These are phyloP conservation scores for Nothura maculosa DNA, from an alignment of 2,797 vertebrate species.

Conservation along the genomic window DNA sequence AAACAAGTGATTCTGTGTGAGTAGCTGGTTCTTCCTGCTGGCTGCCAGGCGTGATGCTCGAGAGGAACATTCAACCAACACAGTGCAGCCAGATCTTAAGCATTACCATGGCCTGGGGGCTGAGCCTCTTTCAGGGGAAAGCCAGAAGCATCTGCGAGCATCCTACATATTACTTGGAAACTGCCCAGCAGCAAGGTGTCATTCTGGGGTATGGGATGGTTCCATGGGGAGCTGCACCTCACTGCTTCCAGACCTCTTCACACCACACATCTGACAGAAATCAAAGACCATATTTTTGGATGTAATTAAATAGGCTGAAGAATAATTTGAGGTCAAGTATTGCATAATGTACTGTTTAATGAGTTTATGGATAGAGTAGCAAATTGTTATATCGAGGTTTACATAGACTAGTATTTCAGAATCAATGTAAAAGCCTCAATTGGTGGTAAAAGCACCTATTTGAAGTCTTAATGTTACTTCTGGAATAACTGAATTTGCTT, in stretches of 20 bases:
- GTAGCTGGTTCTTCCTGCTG: background rate
- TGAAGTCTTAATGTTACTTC: background rate
- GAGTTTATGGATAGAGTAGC: background rate
- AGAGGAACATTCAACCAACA: background rate
- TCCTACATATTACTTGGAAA: background rate
- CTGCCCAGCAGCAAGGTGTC: background rate
- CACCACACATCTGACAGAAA: background rate
- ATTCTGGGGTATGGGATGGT: background rate
- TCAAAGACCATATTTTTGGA: background rate
- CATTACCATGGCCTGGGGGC: background rate
- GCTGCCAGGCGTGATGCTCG: background rate
- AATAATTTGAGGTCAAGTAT: background rate
- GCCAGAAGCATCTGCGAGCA: background rate
- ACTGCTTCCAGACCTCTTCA: background rate
- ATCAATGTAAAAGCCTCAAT: background rate
- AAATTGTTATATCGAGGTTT: background rate
- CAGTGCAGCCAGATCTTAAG: background rate
- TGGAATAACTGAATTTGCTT: background rate
- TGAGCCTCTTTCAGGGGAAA: background rate
- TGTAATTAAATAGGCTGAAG: background rate
- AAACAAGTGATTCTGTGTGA: background rate
- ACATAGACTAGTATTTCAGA: background rate
- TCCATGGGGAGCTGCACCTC: background rate
- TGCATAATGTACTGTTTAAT: background rate
- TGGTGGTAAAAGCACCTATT: background rate